Base-by-base conservation (phyloP, 2,888 invertebrate species). In the Cylloceria caligata region DNA sequence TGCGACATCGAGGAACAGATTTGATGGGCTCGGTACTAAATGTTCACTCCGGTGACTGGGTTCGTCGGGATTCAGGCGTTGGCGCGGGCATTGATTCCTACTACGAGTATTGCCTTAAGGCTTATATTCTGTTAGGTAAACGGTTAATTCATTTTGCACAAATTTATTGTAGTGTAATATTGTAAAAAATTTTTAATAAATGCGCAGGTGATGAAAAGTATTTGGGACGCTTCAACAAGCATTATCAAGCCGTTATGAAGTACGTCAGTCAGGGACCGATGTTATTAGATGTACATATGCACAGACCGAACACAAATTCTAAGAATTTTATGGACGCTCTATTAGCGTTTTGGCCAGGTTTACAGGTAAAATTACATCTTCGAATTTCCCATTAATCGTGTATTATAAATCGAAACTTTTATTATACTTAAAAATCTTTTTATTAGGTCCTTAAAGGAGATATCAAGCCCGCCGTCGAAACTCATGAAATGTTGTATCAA, bases 71-170 rank as follows among this genome's bases (percentile, higher is more conserved):
- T 93, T 97, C 98, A 0, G 99, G 99, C 0, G 98, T 99, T 6
- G 99, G 99, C n/a, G 99, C 99, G 13, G 99, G 99, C 30, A 99
- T 99, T 87, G 99, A 99, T 93, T 99, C 99, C 0, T 99, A 99
- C 93, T 99, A 99, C 91, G 99, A 99, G 93, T 99, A 99, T 93
- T 97, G 98, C 85, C 95, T 99, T 36, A 99, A 99, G 93, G 98
- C 99, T 0, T 99, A 99, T 93, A 98, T 99, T 85, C 94, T 99
- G 73, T 94, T 99, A 4, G 97, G 92, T 91, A 87, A 86, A n/a
- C 52, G 3, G 80, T 85, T 75, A 78, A 42, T 34, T 55, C 19
- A 2, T 57, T 16, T 30, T 0, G 57, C 1, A 16, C 2, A 57
- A 11, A 21, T 6, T 55, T 34, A 21, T 60, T 52, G 47, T 21